Conservation (phyloP, 1,140 invertebrate genomes). For the Pachyrhynchus sulphureomaculatus region DNA sequence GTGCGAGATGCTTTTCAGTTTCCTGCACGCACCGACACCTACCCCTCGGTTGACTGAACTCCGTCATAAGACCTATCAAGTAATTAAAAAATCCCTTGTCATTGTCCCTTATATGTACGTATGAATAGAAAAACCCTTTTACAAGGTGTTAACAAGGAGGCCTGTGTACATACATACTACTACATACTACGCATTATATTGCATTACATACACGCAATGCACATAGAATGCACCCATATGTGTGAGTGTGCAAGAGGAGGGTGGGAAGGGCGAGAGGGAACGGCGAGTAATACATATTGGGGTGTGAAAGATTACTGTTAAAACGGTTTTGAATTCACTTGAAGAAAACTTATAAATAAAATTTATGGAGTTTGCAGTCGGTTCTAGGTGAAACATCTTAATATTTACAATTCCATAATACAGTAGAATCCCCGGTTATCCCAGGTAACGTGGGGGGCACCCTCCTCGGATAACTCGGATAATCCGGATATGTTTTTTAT, state of each 20-base stretch:
- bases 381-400: no score
- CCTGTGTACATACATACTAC: slow-evolving; percentile 15
- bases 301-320: no score
- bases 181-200: slow-evolving; percentile 7
- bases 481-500: no score
- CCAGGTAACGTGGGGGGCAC: no score
- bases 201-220: slow-evolving; percentile 13
- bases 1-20: neutral
- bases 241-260: neutral
- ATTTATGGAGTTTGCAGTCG: no score
- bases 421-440: no score
- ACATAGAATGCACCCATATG: slow-evolving; percentile 10
- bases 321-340: no score
- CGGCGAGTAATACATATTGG: no score
- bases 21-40: slow-evolving; percentile 15
- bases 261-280: neutral
- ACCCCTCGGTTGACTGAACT: slow-evolving; percentile 6
- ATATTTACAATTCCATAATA: no score
- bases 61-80: slow-evolving; percentile 11
- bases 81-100: slow-evolving; percentile 24
- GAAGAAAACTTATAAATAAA: no score
- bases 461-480: no score
- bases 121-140: slow-evolving; percentile 17
- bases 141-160: slow-evolving; percentile 26
- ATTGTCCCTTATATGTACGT: slow-evolving; percentile 11